Conservation (phyloP, 2,888 invertebrate genomes). For the Apomyelois bistriatella region DNA sequence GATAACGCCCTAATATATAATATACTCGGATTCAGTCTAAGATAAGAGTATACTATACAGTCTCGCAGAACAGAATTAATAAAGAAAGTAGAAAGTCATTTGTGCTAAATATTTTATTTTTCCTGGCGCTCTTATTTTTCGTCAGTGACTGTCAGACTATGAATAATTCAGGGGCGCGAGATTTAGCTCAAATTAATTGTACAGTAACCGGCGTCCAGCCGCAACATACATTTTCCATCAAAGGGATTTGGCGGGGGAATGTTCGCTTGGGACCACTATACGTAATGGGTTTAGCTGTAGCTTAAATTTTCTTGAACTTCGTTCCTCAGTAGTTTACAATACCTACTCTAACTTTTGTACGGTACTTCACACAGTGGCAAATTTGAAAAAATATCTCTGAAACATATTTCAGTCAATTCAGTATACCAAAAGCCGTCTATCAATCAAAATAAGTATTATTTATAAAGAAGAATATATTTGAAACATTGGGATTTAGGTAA, state of each 20-base stretch:
- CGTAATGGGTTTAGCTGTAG: slow-evolving; percentile 19
- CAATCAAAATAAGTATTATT: too few species aligned
- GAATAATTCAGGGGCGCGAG: slow-evolving; percentile 39
- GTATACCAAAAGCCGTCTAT: too few species aligned
- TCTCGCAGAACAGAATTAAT: not conserved
- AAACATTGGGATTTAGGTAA: too few species aligned
- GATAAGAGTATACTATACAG: too few species aligned
- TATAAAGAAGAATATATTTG: too few species aligned
- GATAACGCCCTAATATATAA: too few species aligned
- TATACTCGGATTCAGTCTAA: too few species aligned
- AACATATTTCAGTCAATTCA: too few species aligned
- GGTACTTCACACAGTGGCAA: too few species aligned
- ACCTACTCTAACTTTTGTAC: too few species aligned
- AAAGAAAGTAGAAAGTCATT: not conserved
- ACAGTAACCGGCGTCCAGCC: slow-evolving; percentile 46
- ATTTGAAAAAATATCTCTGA: too few species aligned
- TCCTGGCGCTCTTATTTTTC: slow-evolving; percentile 25
- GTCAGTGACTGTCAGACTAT: slow-evolving; percentile 25
- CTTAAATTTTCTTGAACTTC: slow-evolving; percentile 27
- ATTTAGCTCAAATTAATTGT: slow-evolving; percentile 61
- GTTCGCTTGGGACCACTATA: slow-evolving; percentile 29
- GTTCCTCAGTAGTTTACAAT: not conserved
- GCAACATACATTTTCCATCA: slow-evolving; percentile 68
- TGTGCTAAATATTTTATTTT: slow-evolving; percentile 19
- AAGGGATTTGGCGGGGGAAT: slow-evolving; percentile 48